Percentiles rank a stretch among this genome's conserved stretches.
These are phyloP conservation scores for Eupithecia tripunctaria DNA, from an alignment of 2,888 invertebrate species.

Conservation along the genomic window DNA sequence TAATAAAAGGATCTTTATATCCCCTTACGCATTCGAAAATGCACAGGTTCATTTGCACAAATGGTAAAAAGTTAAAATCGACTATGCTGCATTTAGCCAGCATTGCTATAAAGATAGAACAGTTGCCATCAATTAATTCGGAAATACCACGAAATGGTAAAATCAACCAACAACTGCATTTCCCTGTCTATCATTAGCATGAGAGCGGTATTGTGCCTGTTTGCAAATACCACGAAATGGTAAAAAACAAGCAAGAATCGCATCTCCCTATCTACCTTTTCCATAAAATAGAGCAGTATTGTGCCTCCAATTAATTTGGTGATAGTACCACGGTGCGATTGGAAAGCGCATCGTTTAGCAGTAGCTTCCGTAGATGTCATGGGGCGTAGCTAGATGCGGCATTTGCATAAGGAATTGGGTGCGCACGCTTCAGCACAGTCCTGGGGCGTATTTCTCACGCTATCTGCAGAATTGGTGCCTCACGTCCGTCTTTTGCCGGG, in stretches of 20 bases:
- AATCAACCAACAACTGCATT: too few relatives aligned
- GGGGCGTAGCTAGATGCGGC: slow-evolving; percentile 63
- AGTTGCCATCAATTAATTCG: too few relatives aligned
- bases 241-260: background rate
- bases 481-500: slow-evolving; percentile 22
- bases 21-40: background rate
- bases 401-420: slow-evolving; percentile 83
- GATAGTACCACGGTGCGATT: slow-evolving; percentile 23
- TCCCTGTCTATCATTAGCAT: too few relatives aligned
- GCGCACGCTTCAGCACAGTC: slow-evolving; percentile 75
- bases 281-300: slow-evolving; percentile 15
- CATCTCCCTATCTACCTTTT: background rate
- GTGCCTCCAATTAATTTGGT: slow-evolving; percentile 32
- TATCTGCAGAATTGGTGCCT: slow-evolving; percentile 59
- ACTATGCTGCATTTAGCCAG: too few relatives aligned
- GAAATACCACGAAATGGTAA: too few relatives aligned
- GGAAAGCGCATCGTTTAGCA: slow-evolving; percentile 36
- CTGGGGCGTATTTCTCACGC: slow-evolving; percentile 77
- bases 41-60: background rate
- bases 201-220: too few relatives aligned
- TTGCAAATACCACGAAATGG: too few relatives aligned
- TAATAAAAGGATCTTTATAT: background rate
- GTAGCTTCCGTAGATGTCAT: slow-evolving; percentile 51
- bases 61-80: too few relatives aligned
- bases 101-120: too few relatives aligned